Evolutionary conservation across 2,797 vertebrate genomes (phyloP).

Genomic region (Tenualosa ilisha): DNA sequence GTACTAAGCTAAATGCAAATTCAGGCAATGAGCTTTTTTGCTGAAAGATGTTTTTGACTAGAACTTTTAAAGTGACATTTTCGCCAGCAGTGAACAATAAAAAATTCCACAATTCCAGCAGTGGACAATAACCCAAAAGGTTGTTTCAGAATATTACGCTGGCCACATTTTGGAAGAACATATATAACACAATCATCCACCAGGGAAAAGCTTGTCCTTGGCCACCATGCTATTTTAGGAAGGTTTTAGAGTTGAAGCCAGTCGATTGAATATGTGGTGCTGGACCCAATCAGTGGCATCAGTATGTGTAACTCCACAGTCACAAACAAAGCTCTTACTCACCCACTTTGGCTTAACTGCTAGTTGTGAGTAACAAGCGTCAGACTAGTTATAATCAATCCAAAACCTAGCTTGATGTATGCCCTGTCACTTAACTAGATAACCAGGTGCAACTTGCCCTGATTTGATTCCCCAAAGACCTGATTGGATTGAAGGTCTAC

Average conservation of each 20-base stretch:
- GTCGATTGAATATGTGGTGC: conserved; percentile 54
- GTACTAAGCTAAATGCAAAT: background rate
- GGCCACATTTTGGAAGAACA: background rate
- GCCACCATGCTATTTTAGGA: background rate
- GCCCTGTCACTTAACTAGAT: background rate
- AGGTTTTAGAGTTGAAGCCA: conserved; percentile 2
- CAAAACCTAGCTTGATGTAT: background rate
- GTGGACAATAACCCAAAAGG: background rate
- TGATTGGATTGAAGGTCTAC: conserved; percentile 77
- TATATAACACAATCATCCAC: background rate
- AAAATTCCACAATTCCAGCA: background rate
- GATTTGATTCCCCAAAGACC: conserved; percentile 75
- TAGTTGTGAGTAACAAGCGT: background rate
- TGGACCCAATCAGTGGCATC: conserved; percentile 41
- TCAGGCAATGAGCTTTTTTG: background rate
- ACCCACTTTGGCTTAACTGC: background rate
- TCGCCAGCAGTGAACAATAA: background rate
- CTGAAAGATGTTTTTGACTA: background rate
- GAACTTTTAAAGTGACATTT: background rate
- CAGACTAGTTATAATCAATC: background rate
- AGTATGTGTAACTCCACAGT: conserved; percentile 56
- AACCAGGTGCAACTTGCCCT: conserved; percentile 61
- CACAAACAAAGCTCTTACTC: background rate
- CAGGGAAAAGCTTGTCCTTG: background rate
- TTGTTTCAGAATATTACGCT: background rate